Percentiles rank a stretch among this genome's conserved stretches.
Evolutionary conservation across 2,113 vertebrate species (phyloP).

Genomic region (Campylorhamphus procurvoides): DNA sequence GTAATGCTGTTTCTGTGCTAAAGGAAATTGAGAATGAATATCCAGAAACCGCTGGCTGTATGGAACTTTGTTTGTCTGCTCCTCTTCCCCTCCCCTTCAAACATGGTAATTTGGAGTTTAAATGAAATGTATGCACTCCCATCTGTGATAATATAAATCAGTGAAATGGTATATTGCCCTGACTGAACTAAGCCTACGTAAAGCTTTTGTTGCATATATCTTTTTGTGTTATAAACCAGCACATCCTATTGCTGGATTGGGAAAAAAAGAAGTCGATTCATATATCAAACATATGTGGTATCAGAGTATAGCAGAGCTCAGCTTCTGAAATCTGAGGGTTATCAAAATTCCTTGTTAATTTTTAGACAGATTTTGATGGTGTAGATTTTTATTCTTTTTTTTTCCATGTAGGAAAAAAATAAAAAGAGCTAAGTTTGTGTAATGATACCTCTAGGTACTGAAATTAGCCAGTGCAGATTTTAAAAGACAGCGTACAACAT

Average conservation of each 20-base stretch:
- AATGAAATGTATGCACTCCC: not conserved
- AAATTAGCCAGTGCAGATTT: slow-evolving; percentile 63
- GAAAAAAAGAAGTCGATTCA: not conserved
- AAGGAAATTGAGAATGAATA: slow-evolving; percentile 17
- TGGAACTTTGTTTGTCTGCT: not conserved
- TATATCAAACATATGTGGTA: not conserved
- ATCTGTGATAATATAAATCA: not conserved
- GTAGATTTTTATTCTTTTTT: not conserved
- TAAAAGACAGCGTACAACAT: slow-evolving; percentile 61
- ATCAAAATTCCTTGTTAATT: not conserved
- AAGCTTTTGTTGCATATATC: not conserved
- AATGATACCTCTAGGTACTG: slow-evolving; percentile 54
- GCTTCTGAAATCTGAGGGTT: not conserved
- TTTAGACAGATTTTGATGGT: not conserved
- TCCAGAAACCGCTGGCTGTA: not conserved
- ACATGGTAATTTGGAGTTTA: not conserved
- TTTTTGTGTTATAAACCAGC: not conserved
- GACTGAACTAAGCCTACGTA: not conserved
- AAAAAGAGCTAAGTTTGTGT: slow-evolving; percentile 22
- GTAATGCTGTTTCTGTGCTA: slow-evolving; percentile 71
- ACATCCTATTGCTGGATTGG: not conserved
- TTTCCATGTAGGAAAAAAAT: not conserved
- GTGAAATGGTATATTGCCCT: not conserved
- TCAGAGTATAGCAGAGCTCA: not conserved
- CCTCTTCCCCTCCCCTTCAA: not conserved